Evolutionary conservation across 2,797 vertebrate genomes (phyloP), one percentile per base, ranked within the genome.

Genomic region (Aeoliscus strigatus): DNA sequence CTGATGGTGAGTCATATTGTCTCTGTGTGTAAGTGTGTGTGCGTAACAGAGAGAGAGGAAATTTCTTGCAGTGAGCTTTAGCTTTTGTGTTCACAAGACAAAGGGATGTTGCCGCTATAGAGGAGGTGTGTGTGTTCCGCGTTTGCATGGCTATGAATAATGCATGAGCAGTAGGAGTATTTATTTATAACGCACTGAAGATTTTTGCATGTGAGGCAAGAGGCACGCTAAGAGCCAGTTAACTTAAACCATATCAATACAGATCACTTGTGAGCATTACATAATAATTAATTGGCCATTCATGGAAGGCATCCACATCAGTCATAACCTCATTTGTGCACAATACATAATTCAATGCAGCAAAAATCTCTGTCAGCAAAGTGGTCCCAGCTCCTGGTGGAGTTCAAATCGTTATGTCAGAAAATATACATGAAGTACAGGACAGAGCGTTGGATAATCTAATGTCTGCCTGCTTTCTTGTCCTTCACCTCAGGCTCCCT

Each of bases 1-100:
- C 88, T 98, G 56, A 99, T 97, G 96, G 96, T 98, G 88, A 93
- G 93, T 81, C 48, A 82, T 60, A 40, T 16, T 27, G 32, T 59
- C 27, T 51, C 5, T 69, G 38, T 46, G 34, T 49, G 29, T 29
- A 13, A 32, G 26, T 49, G 23, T 40, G 35, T 68, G 41, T 42
- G 39, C 32, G 51, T 8, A 32, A 41, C 44, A 47, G 38, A 51
- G 33, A 61, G 25, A 43, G n/a, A 17, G 27, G 16, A 52, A 30
- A 61, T 60, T 42, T 64, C 39, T 58, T 38, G 26, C 51, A 53
- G 15, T 48, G 47, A 54, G 49, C 14, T 65, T 60, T 48, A 55
- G 44, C 38, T 62, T 71, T 58, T 43, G 51, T 67, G 39, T 42
- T 27, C 30, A 44, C 36, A 61, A 51, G 51, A 63, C 52, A 60